Evolutionary conservation across 2,888 invertebrate genomes (phyloP).

Genomic region (Phyllotreta cruciferae): DNA sequence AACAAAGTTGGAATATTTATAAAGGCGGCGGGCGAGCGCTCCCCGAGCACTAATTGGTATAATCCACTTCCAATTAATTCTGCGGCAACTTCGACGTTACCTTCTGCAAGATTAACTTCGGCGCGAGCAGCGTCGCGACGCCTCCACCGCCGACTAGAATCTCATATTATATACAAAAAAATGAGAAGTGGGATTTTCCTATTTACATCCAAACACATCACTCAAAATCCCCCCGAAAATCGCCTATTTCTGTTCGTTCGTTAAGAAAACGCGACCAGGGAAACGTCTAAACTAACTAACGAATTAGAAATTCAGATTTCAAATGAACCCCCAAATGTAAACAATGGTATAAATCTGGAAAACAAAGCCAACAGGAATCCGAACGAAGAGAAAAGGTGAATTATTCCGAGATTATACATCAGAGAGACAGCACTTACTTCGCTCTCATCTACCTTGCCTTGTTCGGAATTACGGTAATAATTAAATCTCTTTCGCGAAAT

Average conservation of each 20-base stretch:
- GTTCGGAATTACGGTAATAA: slow-evolving; percentile 60
- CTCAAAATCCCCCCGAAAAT: neutral
- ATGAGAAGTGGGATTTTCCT: too few relatives aligned
- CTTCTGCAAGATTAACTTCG: slow-evolving; percentile 55
- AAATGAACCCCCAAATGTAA: slow-evolving; percentile 61
- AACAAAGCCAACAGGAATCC: slow-evolving; percentile 57
- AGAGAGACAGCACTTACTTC: slow-evolving; percentile 51
- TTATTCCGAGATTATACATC: slow-evolving; percentile 59
- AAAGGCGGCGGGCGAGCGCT: slow-evolving; percentile 52
- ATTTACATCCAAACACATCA: too few relatives aligned
- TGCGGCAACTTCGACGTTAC: slow-evolving; percentile 55
- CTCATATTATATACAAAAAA: too few relatives aligned
- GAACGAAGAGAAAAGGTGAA: slow-evolving; percentile 56
- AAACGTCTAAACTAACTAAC: slow-evolving; percentile 48
- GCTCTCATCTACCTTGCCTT: slow-evolving; percentile 56
- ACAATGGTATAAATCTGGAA: slow-evolving; percentile 61
- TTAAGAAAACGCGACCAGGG: slow-evolving; percentile 29
- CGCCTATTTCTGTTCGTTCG: slow-evolving; percentile 22
- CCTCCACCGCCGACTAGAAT: too few relatives aligned
- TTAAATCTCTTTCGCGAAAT: slow-evolving; percentile 51
- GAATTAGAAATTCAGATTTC: slow-evolving; percentile 61
- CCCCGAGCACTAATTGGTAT: slow-evolving; percentile 58
- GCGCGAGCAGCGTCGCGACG: slow-evolving; percentile 24
- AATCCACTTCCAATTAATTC: slow-evolving; percentile 60
- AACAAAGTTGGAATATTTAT: slow-evolving; percentile 57